Base-by-base conservation (phyloP, 1,140 invertebrate genomes). In the Acromyrmex charruanus region DNA sequence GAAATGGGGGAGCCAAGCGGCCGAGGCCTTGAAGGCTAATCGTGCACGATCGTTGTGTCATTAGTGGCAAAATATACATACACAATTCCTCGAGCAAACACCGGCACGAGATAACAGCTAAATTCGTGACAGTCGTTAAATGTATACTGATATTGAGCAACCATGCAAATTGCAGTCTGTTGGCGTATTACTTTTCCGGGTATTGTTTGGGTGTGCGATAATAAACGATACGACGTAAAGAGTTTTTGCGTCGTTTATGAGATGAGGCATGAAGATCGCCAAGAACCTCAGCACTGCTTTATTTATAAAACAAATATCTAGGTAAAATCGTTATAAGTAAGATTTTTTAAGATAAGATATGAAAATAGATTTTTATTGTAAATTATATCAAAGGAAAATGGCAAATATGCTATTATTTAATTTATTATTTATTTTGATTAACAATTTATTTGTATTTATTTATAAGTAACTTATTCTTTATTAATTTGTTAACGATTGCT, bases 1-100 rank as follows among this genome's bases (percentile, higher is more conserved):
- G 53, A 69, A 75, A 51, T 12, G 65, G 63, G 90, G 77, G 82
- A 84, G 63, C 71, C 59, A 55, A 55, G 77, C 59, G 86, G 77
- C 74, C 88, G 81, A 90, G 91, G 86, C 88, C 92, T 92, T 89
- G 84, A 86, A 88, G 87, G 35, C 65, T 89, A 89, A 91, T 91
- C 71, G 68, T 14, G 65, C 79, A 77, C 53, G 59, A 65, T 77
- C 86, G 44, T 90, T 66, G 72, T 61, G 58, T 86, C 77, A 82
- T 88, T 89, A 86, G 65, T 58, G 61, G 55, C 65, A 18, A 31
- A 77, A 84, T 82, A 84, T 59, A 14, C 31, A 66, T 85, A 61
- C 44, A 31, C 53, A 44, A 51, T 49, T 58, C 44, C 51, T 9
- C 58, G 59, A n/a, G 72, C 66, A 87, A 89, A 89, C 53, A 77